These are phyloP conservation scores for Amazona guildingii DNA, from an alignment of 2,113 vertebrate species.

Conservation along the genomic window DNA sequence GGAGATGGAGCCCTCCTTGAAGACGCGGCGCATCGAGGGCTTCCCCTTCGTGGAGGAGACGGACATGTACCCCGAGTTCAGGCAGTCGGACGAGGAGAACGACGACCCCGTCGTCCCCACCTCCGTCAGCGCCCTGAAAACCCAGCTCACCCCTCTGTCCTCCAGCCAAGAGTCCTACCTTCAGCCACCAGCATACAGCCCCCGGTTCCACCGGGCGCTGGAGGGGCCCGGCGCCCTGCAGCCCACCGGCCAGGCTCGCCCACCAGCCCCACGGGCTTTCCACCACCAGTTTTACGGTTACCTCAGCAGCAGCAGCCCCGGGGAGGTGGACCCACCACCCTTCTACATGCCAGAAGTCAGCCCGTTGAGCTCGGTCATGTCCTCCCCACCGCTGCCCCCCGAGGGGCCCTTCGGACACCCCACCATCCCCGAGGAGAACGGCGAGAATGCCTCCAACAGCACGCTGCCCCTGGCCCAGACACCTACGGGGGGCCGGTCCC, in stretches of 20 bases:
- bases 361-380: slow-evolving; percentile 95
- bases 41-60: slow-evolving; percentile 98
- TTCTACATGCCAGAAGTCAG: slow-evolving; percentile 99
- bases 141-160: slow-evolving; percentile 94
- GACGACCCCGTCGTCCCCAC: slow-evolving; percentile 90
- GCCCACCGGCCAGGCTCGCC: slow-evolving; percentile 90
- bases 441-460: slow-evolving; percentile 91
- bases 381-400: slow-evolving; percentile 86
- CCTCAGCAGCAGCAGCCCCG: slow-evolving; percentile 90
- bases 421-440: slow-evolving; percentile 92
- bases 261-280: slow-evolving; percentile 88
- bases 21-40: slow-evolving; percentile 91
- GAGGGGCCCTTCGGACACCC: slow-evolving; percentile 94
- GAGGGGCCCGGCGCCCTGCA: slow-evolving; percentile 90
- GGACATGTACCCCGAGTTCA: slow-evolving; percentile 98
- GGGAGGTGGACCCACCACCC: slow-evolving; percentile 91
- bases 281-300: slow-evolving; percentile 96
- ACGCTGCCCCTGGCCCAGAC: slow-evolving; percentile 94
- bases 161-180: slow-evolving; percentile 98
- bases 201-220: slow-evolving; percentile 90
- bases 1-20: slow-evolving; percentile 84
- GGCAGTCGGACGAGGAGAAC: slow-evolving; percentile 97
- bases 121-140: slow-evolving; percentile 90
- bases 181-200: slow-evolving; percentile 98
- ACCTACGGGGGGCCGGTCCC: slow-evolving; percentile 90